These are phyloP conservation scores for Dreissena rostriformis DNA, from an alignment of 1,140 invertebrate species.

Conservation along the genomic window DNA sequence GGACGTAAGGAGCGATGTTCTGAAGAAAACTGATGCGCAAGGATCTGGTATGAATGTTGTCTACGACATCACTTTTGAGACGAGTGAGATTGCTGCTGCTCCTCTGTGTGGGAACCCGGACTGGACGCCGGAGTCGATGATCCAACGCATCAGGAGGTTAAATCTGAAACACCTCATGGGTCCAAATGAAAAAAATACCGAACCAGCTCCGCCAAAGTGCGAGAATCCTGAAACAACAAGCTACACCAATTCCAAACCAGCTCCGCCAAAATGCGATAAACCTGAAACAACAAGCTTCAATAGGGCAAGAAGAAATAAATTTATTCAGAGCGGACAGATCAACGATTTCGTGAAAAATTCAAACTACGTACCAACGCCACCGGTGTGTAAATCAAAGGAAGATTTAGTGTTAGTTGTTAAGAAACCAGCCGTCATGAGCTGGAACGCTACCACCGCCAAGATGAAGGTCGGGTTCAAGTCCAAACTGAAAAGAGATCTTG, in stretches of 20 bases:
- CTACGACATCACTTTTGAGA: too few species aligned
- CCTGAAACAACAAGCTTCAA: background rate
- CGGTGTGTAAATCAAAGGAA: background rate
- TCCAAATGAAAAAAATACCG: background rate
- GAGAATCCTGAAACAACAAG: background rate
- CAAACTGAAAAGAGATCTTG: background rate
- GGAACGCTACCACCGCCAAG: slow-evolving; percentile 4
- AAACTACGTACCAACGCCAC: background rate
- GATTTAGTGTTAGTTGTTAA: background rate
- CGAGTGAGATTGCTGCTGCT: too few species aligned
- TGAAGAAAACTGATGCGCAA: too few species aligned
- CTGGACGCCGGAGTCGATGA: background rate
- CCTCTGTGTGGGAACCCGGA: too few species aligned
- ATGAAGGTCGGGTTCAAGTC: background rate
- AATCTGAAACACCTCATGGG: background rate
- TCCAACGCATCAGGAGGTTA: background rate
- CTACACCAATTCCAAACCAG: too few species aligned
- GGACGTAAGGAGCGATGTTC: too few species aligned
- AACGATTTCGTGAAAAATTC: background rate
- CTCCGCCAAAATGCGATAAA: too few species aligned
- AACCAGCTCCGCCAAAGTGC: background rate
- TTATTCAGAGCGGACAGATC: background rate
- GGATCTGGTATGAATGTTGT: too few species aligned
- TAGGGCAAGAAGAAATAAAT: background rate
- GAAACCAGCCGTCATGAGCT: background rate